phyloP scores from a whole-genome alignment of 2,113 vertebrate genomes.

The Nerophis lumbriciformis region DNA sequence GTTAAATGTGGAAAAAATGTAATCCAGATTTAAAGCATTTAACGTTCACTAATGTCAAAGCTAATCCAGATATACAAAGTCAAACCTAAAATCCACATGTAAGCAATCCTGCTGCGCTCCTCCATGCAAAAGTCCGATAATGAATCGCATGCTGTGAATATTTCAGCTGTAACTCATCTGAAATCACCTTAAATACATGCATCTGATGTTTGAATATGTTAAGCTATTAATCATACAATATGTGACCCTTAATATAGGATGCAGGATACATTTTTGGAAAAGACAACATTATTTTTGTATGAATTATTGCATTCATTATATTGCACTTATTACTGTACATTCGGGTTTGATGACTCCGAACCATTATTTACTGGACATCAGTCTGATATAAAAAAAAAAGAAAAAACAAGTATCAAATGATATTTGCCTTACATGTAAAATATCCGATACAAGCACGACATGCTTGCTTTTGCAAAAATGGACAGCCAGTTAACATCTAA shows the following conservation, averaged over 20 bases:
- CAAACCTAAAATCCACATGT: constrained; percentile 61
- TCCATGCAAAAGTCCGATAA: constrained; percentile 2
- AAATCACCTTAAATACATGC: constrained; percentile 39
- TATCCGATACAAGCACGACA: too few species aligned
- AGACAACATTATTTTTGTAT: too few species aligned
- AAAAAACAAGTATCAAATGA: too few species aligned
- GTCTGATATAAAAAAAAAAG: too few species aligned
- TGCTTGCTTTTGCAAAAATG: too few species aligned
- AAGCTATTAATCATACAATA: constrained; percentile 36
- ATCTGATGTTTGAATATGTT: constrained; percentile 38
- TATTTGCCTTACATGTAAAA: too few species aligned
- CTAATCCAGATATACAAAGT: constrained; percentile 65
- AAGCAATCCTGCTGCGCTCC: constrained; percentile 44
- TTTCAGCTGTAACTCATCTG: constrained; percentile 40
- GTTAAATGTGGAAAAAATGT: constrained; percentile 51
- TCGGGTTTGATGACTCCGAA: too few species aligned
- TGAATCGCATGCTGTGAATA: constrained; percentile 37
- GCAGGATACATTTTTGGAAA: too few species aligned
- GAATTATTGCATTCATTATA: too few species aligned
- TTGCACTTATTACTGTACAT: too few species aligned
- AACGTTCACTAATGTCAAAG: constrained; percentile 55
- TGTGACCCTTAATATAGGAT: neutral
- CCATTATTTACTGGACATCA: too few species aligned
- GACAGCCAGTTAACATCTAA: too few species aligned
- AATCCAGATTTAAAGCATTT: constrained; percentile 56